Conservation (phyloP, 1,140 invertebrate genomes). For the Bombyx mori region ASM3026992v2 NC_085116.1:197501-198000, state of each 20-base stretch:
- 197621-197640: conserved; percentile 24
- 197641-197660: conserved; percentile 11
- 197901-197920: conserved; percentile 7
- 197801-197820: conserved; percentile 7
- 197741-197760: conserved; percentile 12
- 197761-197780: conserved; percentile 6
- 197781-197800: conserved; percentile 12
- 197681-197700: conserved; percentile 18
- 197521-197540: conserved; percentile 22
- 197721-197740: conserved; percentile 25
- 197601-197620: conserved; percentile 22
- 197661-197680: conserved; percentile 23
- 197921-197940: conserved; percentile 7
- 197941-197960: conserved; percentile 12
- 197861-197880: conserved; percentile 16
- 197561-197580: conserved; percentile 9
- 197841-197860: conserved; percentile 18
- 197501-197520: conserved; percentile 20
- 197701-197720: conserved; percentile 26
- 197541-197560: conserved; percentile 25
- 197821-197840: conserved; percentile 10
- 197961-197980: conserved; percentile 12
- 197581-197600: conserved; percentile 20
- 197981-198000: conserved; percentile 2
- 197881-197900: conserved; percentile 17